A percentile compares a stretch with the other conserved stretches of the same genome.
phyloP scores from a whole-genome alignment of 2,888 invertebrate species.

The Sarcophaga subvicina region DNA sequence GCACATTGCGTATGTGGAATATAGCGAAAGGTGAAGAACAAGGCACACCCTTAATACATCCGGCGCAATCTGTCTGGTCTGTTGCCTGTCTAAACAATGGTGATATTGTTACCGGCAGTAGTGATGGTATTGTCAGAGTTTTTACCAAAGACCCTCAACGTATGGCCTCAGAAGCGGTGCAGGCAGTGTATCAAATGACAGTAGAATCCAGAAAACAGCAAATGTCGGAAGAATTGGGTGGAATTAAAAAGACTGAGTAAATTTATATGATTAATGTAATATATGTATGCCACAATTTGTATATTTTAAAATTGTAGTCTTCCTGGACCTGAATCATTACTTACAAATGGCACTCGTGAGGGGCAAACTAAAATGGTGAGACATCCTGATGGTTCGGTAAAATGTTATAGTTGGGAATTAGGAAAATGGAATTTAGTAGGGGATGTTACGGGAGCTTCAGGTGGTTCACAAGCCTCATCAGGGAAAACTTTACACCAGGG shows the following conservation, averaged over 20 bases:
- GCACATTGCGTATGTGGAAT: conserved; percentile 91
- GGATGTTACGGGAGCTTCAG: conserved; percentile 91
- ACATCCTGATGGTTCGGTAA: conserved; percentile 86
- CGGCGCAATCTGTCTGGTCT: conserved; percentile 95
- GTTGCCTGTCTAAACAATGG: conserved; percentile 91
- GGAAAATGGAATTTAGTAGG: conserved; percentile 93
- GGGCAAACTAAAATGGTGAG: conserved; percentile 94
- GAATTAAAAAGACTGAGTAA: conserved; percentile 92
- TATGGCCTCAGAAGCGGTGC: conserved; percentile 85
- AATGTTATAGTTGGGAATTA: conserved; percentile 90
- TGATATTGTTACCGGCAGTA: conserved; percentile 94
- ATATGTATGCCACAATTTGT: not conserved
- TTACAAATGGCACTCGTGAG: conserved; percentile 88
- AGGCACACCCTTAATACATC: conserved; percentile 82
- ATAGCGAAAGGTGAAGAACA: conserved; percentile 75
- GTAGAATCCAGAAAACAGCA: conserved; percentile 85
- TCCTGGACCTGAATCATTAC: conserved; percentile 90
- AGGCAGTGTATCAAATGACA: conserved; percentile 88
- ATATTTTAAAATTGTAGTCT: conserved; percentile 83
- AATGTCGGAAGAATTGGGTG: conserved; percentile 89
- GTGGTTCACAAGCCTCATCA: conserved; percentile 85
- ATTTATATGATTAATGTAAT: conserved; percentile 73
- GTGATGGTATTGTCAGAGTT: conserved; percentile 93
- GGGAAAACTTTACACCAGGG: conserved; percentile 93
- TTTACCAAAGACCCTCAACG: conserved; percentile 89